phyloP scores from a whole-genome alignment of 2,113 vertebrate genomes.

The Gymnocephalus cernua region DNA sequence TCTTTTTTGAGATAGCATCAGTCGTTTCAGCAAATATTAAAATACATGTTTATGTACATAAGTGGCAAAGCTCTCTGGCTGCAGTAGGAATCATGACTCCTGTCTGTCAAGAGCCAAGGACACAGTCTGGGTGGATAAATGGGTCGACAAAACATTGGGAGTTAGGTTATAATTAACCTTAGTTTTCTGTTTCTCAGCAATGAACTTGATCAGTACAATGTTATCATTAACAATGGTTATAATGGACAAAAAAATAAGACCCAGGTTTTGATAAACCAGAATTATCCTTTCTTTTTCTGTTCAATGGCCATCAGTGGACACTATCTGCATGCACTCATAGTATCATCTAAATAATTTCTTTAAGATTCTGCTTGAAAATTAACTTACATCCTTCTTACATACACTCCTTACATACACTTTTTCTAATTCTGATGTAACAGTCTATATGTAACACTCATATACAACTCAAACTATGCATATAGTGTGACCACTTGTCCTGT shows the following conservation, averaged over 20 bases:
- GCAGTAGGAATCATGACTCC: neutral
- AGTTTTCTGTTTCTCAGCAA: neutral
- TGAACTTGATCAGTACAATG: neutral
- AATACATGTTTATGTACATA: too few species aligned
- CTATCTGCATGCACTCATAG: neutral
- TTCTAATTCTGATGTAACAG: neutral
- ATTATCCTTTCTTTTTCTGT: neutral
- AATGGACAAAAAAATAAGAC: neutral
- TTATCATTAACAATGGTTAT: too few species aligned
- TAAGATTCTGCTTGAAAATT: neutral
- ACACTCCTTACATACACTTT: neutral
- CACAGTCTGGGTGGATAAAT: neutral
- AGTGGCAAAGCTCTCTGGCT: neutral
- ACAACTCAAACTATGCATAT: neutral
- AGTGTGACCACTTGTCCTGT: neutral
- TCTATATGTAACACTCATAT: neutral
- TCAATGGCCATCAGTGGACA: neutral
- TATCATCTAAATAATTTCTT: too few species aligned
- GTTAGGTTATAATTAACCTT: neutral
- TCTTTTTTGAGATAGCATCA: neutral
- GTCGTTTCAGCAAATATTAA: neutral
- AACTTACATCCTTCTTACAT: neutral
- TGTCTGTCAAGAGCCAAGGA: too few species aligned
- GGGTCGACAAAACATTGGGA: neutral
- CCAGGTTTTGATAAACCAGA: neutral